A percentile compares a stretch with the other conserved stretches of the same genome.
These are phyloP conservation scores for Netelia virgata DNA, from an alignment of 2,888 invertebrate genomes.

Conservation along the genomic window DNA sequence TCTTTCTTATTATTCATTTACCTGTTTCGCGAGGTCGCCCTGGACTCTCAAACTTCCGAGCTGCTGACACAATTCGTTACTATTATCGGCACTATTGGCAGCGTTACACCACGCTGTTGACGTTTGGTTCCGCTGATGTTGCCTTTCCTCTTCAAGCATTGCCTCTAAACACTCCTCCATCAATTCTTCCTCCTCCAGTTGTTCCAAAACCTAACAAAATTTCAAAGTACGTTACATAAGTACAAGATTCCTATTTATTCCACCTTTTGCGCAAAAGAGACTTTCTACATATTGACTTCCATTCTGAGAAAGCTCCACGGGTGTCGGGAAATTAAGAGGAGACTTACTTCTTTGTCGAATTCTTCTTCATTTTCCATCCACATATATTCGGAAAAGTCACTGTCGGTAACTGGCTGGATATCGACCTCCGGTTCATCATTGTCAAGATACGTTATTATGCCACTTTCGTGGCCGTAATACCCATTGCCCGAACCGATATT, in stretches of 20 bases:
- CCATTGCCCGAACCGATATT: constrained; percentile 83
- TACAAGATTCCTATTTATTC: no score
- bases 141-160: constrained; percentile 91
- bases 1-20: constrained; percentile 63
- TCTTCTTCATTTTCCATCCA: constrained; percentile 98
- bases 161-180: constrained; percentile 96
- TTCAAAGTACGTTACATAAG: constrained; percentile 33
- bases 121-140: constrained; percentile 82
- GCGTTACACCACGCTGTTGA: constrained; percentile 82
- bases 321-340: neutral
- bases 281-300: no score
- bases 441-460: constrained; percentile 80
- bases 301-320: no score
- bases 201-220: constrained; percentile 90
- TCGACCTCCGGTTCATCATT: constrained; percentile 82
- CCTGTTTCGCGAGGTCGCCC: constrained; percentile 83
- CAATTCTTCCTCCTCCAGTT: constrained; percentile 93
- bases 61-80: constrained; percentile 82
- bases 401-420: constrained; percentile 85
- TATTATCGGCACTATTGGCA: constrained; percentile 78
- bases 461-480: constrained; percentile 83
- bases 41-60: constrained; percentile 81
- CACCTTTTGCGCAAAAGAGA: no score
- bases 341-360: constrained; percentile 93
- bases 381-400: constrained; percentile 95